Conservation (phyloP, 2,888 invertebrate genomes). For the Caradrina clavipalpis region DNA sequence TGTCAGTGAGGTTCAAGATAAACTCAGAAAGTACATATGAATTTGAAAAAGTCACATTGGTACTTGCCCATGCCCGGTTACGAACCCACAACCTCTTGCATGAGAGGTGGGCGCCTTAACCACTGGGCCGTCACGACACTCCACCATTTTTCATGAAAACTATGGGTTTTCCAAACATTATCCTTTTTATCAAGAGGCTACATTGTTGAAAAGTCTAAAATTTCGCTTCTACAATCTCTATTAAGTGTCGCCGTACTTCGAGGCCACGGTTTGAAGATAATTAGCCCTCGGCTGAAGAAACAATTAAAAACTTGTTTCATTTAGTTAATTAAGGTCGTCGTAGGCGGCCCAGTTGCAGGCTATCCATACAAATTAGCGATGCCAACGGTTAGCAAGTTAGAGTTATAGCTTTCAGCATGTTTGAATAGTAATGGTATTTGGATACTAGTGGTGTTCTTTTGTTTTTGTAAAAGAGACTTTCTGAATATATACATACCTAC, state of each 20-base stretch:
- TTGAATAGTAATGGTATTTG: conserved; percentile 52
- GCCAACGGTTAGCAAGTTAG: conserved; percentile 40
- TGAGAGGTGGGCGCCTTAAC: too few species aligned
- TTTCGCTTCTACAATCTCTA: conserved; percentile 19
- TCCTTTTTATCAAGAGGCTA: neutral
- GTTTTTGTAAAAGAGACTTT: neutral
- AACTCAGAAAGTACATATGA: too few species aligned
- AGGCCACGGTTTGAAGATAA: conserved; percentile 62
- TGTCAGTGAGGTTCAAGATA: too few species aligned
- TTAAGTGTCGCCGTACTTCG: conserved; percentile 33
- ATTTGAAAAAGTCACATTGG: too few species aligned
- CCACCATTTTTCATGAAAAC: too few species aligned
- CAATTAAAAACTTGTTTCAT: conserved; percentile 80
- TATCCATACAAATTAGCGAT: conserved; percentile 70
- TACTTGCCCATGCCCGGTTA: too few species aligned
- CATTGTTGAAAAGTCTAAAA: conserved; percentile 8
- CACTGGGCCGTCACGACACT: too few species aligned
- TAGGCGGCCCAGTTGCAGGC: conserved; percentile 48
- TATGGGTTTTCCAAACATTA: too few species aligned
- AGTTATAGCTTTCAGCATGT: conserved; percentile 49
- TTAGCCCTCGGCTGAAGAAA: conserved; percentile 68
- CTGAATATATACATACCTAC: too few species aligned
- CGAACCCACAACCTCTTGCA: too few species aligned
- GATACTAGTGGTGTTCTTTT: neutral
- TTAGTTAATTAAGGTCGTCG: conserved; percentile 70